phyloP scores from a whole-genome alignment of 2,888 invertebrate genomes.

The Ceraclea dissimilis region DNA sequence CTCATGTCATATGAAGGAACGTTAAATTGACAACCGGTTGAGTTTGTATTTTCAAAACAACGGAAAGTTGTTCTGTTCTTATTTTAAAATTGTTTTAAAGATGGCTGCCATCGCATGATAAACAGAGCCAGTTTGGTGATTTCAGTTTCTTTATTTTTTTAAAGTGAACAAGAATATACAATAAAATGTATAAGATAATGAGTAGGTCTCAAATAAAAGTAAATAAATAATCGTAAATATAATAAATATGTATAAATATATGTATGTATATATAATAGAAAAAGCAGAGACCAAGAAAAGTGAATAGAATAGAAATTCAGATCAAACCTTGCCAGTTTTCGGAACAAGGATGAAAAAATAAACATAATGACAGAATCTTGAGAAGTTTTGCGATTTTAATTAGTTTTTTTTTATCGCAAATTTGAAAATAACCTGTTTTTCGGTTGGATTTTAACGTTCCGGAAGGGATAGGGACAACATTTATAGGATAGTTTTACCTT shows the following conservation, averaged over 20 bases:
- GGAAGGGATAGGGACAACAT: slow-evolving; percentile 27
- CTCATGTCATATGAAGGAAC: slow-evolving; percentile 19
- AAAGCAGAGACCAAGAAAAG: neutral
- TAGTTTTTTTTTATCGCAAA: neutral
- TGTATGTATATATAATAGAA: neutral
- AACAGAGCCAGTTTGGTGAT: slow-evolving; percentile 17
- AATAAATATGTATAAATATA: neutral
- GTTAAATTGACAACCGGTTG: slow-evolving; percentile 26
- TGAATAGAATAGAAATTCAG: neutral
- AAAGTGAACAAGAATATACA: neutral
- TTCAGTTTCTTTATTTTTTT: neutral
- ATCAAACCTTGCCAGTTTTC: neutral
- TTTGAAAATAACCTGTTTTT: neutral
- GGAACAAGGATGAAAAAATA: neutral
- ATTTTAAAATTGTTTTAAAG: slow-evolving; percentile 1
- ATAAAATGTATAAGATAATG: neutral
- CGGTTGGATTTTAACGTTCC: slow-evolving; percentile 29
- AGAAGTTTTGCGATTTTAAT: neutral
- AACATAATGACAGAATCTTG: neutral
- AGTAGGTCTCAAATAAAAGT: neutral
- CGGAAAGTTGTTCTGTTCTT: neutral
- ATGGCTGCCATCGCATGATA: slow-evolving; percentile 10
- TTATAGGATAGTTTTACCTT: slow-evolving; percentile 12
- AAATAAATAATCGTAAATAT: neutral
- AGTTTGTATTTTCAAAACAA: neutral